Evolutionary conservation across 2,888 invertebrate species (phyloP), one percentile per base, ranked within the genome.

Genomic region (Philereme vetulata): DNA sequence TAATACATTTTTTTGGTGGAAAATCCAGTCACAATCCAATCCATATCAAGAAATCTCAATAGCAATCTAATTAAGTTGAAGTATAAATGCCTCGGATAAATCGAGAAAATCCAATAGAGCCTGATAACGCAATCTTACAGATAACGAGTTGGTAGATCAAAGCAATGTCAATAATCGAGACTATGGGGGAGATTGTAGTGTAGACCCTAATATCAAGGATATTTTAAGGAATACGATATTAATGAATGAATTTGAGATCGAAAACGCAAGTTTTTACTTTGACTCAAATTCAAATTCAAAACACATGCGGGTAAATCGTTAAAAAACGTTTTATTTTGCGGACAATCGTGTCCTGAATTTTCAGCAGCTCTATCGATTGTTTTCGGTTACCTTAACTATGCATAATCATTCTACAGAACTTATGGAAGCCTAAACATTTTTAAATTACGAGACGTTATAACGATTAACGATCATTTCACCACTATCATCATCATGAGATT

Each of bases 301-400:
- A 21, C 21, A 21, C 21, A 21, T 21, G 21, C 21, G 21, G 21
- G 21, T 21, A 21, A 21, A 21, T 21, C 21, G 21, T 21, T 21
- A 21, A 21, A 21, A 21, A 21, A 21, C 21, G 21, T 21, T 21
- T 21, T 21, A 21, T 21, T 21, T 21, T 62, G 51, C 58, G 58
- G 62, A 55, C 34, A 51, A 49, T 55, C 57, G 35, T 55, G 54
- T 21, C 51, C 51, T 62, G 58, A 62, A 55, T 51, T 56, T 54
- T 48, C 51, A 57, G 36, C 7, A 48, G 36, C 51, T 43, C 34
- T 11, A 58, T 50, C 40, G 46, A 51, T 40, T 49, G 35, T 43
- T 45, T 45, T 52, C 45, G 38, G 44, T 21, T 21, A 40, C 9
- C 4, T 21, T 21, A 21, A 1, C 21, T 21, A 21, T 21, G 21